Percentiles rank a stretch among this genome's conserved stretches.
Evolutionary conservation across 2,113 vertebrate species (phyloP).

Genomic region (Zosterops borbonicus): DNA sequence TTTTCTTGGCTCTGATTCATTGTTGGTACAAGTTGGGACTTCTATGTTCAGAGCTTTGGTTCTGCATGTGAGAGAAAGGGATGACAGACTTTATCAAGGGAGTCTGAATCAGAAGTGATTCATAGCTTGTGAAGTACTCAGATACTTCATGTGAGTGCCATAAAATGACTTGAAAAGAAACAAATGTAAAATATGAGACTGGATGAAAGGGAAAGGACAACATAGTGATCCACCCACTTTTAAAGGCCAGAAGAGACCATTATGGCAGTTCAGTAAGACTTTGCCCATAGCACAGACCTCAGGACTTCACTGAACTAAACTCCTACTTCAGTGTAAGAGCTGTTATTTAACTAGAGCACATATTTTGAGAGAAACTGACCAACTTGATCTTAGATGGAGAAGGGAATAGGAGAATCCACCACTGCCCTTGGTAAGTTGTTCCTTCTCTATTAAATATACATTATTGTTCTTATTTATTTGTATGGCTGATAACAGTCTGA

Average conservation of each 20-base stretch:
- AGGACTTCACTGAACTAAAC: neutral
- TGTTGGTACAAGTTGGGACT: neutral
- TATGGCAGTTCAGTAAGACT: neutral
- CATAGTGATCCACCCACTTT: neutral
- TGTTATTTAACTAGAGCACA: neutral
- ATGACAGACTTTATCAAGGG: neutral
- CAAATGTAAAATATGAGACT: neutral
- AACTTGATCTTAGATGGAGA: neutral
- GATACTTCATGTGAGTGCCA: neutral
- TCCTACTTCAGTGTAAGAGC: neutral
- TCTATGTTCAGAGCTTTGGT: neutral
- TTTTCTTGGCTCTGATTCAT: neutral
- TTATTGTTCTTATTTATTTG: neutral
- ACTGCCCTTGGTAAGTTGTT: neutral
- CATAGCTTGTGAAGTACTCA: slow-evolving; percentile 8
- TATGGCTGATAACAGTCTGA: neutral
- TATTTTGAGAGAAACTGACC: neutral
- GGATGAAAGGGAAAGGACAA: neutral
- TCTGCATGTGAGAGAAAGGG: neutral
- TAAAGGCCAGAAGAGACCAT: neutral
- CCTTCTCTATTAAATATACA: neutral
- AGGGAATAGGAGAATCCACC: neutral
- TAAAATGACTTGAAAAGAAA: slow-evolving; percentile 17
- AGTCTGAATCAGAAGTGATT: slow-evolving; percentile 36
- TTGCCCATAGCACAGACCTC: neutral